Evolutionary conservation across 2,113 vertebrate species (phyloP).

Genomic region (Catharus fuscescens): DNA sequence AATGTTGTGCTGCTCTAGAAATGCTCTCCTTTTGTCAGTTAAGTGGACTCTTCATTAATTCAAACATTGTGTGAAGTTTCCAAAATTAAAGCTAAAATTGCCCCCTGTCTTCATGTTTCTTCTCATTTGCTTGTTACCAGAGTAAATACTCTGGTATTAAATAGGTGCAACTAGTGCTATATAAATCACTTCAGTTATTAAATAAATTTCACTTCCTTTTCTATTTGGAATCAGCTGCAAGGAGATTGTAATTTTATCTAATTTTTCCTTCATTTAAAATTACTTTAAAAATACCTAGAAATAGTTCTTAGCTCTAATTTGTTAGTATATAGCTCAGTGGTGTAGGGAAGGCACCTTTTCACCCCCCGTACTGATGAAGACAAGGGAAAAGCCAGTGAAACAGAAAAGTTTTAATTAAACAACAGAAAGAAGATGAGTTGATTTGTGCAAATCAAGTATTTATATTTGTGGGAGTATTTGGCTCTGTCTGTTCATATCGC

Average conservation of each 20-base stretch:
- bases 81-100: background rate
- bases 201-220: background rate
- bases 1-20: background rate
- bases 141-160: background rate
- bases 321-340: background rate
- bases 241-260: background rate
- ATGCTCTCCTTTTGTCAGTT: background rate
- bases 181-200: background rate
- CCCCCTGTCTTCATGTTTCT: background rate
- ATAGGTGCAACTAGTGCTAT: background rate
- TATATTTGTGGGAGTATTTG: background rate
- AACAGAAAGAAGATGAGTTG: background rate
- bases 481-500: background rate
- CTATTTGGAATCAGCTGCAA: background rate
- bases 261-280: background rate
- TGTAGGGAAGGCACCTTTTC: background rate
- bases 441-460: background rate
- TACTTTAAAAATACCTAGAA: background rate
- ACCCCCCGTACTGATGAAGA: background rate
- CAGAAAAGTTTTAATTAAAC: background rate
- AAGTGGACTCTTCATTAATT: background rate
- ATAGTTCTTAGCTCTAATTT: background rate
- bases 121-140: background rate
- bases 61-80: background rate
- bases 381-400: background rate